Evolutionary conservation across 2,113 vertebrate genomes (phyloP).

Genomic region (Naja naja): DNA sequence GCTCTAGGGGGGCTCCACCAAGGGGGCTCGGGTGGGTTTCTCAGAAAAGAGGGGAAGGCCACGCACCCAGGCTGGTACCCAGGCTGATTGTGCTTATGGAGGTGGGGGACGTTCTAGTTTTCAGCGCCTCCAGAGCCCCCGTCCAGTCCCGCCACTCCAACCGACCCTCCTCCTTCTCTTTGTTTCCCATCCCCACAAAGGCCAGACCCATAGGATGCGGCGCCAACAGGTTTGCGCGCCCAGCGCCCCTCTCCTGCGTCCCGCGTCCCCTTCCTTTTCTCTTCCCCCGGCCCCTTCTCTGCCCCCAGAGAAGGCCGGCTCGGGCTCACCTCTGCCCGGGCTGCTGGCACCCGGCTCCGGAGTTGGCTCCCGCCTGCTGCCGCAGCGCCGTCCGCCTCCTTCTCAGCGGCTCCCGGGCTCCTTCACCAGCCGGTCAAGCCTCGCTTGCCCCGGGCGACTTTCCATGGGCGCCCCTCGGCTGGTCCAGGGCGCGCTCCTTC

Average conservation of each 20-base stretch:
- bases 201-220: not conserved
- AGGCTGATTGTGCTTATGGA: not conserved
- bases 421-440: slow-evolving; percentile 12
- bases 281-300: slow-evolving; percentile 20
- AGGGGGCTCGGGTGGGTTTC: not conserved
- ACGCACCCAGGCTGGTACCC: not conserved
- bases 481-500: slow-evolving; percentile 1
- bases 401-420: not conserved
- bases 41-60: not conserved
- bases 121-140: too few species aligned
- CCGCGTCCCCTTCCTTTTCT: too few species aligned
- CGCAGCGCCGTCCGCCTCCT: not conserved
- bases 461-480: not conserved
- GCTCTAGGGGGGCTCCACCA: not conserved
- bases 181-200: not conserved
- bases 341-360: not conserved
- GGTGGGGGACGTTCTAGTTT: not conserved
- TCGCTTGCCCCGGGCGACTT: not conserved
- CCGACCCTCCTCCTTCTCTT: too few species aligned
- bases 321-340: not conserved
- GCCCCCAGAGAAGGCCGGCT: slow-evolving; percentile 25
- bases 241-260: too few species aligned
- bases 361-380: not conserved
- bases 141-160: not conserved
- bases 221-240: not conserved